Evolutionary conservation across 2,797 vertebrate species (phyloP), one percentile per base, ranked within the genome.

Genomic region (Phaenicophaeus curvirostris): DNA sequence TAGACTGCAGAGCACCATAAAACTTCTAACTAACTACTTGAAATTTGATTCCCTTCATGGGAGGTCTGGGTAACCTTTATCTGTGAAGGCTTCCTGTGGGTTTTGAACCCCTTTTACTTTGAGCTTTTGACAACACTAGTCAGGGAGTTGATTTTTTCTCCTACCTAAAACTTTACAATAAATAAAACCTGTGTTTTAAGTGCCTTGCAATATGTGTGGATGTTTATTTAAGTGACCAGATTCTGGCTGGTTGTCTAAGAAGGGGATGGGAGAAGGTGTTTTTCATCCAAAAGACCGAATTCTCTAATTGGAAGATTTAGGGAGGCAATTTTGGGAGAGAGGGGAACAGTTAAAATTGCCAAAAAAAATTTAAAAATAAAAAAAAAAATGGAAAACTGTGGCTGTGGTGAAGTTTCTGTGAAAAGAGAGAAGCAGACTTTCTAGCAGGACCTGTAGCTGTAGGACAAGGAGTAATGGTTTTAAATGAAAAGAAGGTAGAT

Each of bases 31-130:
- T n/a, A n/a, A 46, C 77, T 54, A 13, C 89, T 51, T 90, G 95
- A 92, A 95, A 96, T 65, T 4, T 48, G 84, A 94, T 42, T 90
- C 94, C 48, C 90, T 91, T 55, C 85, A 3, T 53, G 85, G 93
- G 87, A 16, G 80, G 93, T 88, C 93, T 82, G 59, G 28, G 54
- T 73, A 35, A 81, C 91, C 63, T 90, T 93, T 86, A 84, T 83
- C 86, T 92, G 80, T 53, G 39, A 79, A 62, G 13, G 5, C 81
- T 88, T 96, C 57, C 80, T 85, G 25, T 35, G 59, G 67, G 58
- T 48, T 91, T 89, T 79, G 83, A 78, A n/a, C 15, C 42, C 58
- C 69, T 75, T 72, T 19, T 46, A 5, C 44, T 87, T 65, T 8
- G 11, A 88, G 82, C 6, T 63, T 68, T 33, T 12, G 44, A 53